Base-by-base conservation (phyloP, 1,140 invertebrate genomes). In the Heliconius himera region DNA sequence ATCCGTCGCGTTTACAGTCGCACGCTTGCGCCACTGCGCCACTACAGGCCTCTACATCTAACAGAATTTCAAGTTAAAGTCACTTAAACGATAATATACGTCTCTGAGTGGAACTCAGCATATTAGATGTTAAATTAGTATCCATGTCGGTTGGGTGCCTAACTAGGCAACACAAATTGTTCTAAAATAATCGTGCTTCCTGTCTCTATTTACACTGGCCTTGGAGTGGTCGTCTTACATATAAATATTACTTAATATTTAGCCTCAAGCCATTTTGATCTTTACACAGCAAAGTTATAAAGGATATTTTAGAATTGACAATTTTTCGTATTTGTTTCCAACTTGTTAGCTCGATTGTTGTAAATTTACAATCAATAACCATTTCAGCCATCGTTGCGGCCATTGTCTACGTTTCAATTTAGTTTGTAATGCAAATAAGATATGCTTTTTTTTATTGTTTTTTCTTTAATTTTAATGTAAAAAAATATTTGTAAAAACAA, bases 141-240 rank as follows among this genome's bases (percentile, higher is more conserved):
- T 36, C n/a, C 70, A 72, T 72, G 36, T 26, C 36, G 70, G 33
- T 72, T 72, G 76, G 76, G 41, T 72, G 76, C 29, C 76, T 33
- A 77, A 77, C 46, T 72, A 38, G 76, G 76, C 46, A 77, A 77
- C 76, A 54, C 60, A 54, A 77, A 72, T 77, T 72, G 76, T 77
- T 77, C 76, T 77, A 72, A 76, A 54, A 77, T 77, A 77, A 77
- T 77, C 66, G 26, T 54, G 49, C 70, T 77, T 77, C 76, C 76
- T 77, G 76, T 77, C 76, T 70, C 38, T 70, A 29, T 71, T 71
- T 33, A 72, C 36, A 54, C n/a, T 41, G 70, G 46, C 76, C 76
- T 77, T 77, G 76, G 33, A 70, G 16, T 46, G 13, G 41, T 76
- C 70, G 76, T 72, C 70, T 77, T 72, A 70, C 26, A 77, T 29